Evolutionary conservation across 1,140 invertebrate species (phyloP).

Genomic region (Cyclargus thomasi): DNA sequence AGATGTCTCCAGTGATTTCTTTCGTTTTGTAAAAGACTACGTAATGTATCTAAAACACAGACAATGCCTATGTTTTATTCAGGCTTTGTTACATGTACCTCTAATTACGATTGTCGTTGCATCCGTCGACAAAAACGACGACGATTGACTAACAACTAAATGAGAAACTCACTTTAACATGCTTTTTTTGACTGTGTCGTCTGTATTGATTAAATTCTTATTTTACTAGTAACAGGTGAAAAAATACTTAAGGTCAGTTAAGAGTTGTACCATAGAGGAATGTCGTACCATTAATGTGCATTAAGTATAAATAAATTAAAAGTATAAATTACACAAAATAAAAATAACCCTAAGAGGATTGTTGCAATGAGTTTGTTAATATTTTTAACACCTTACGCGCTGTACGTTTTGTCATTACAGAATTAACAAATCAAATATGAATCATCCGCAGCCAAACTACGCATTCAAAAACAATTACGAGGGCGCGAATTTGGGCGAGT

Average conservation of each 20-base stretch:
- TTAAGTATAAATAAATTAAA: too few relatives aligned
- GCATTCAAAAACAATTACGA: constrained; percentile 73
- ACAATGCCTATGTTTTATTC: constrained; percentile 32
- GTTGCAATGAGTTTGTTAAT: too few relatives aligned
- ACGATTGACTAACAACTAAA: neutral
- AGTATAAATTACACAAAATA: too few relatives aligned
- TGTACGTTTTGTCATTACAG: too few relatives aligned
- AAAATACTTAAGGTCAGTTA: too few relatives aligned
- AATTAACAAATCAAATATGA: constrained; percentile 48
- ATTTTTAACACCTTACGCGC: neutral
- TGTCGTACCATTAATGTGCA: too few relatives aligned
- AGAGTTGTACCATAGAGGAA: too few relatives aligned
- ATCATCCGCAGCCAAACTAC: constrained; percentile 62
- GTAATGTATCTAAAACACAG: constrained; percentile 33
- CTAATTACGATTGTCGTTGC: constrained; percentile 3
- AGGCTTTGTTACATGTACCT: constrained; percentile 20
- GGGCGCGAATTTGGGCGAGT: constrained; percentile 68
- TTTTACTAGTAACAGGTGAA: too few relatives aligned
- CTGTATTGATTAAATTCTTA: too few relatives aligned
- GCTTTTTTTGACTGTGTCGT: too few relatives aligned
- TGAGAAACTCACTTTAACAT: neutral
- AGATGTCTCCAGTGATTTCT: constrained; percentile 66
- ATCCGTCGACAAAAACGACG: neutral
- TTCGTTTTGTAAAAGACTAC: constrained; percentile 47
- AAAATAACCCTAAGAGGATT: too few relatives aligned